Percentiles rank a stretch among this genome's conserved stretches.
Conservation (phyloP, 2,888 invertebrate species). For the Thereva nobilitata region DNA sequence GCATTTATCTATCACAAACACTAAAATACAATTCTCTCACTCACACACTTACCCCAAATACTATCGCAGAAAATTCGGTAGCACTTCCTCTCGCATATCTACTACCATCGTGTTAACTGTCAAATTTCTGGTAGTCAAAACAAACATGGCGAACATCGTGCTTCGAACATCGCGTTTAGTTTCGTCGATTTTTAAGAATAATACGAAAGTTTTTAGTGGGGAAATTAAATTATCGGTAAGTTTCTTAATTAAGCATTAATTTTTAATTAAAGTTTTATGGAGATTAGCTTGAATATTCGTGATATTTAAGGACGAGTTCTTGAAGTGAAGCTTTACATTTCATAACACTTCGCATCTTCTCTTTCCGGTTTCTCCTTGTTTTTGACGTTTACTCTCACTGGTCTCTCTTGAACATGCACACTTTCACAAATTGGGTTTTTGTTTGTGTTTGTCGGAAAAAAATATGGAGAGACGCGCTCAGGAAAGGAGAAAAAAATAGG, state of each 20-base stretch:
- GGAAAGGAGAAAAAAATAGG: too few relatives aligned
- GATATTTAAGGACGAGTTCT: too few relatives aligned
- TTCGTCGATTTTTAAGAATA: conserved; percentile 32
- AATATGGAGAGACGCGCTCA: too few relatives aligned
- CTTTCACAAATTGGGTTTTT: too few relatives aligned
- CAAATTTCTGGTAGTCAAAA: conserved; percentile 33
- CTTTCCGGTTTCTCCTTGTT: too few relatives aligned
- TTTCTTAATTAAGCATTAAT: neutral
- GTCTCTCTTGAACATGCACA: too few relatives aligned
- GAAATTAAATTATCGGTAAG: conserved; percentile 35
- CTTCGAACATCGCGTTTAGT: conserved; percentile 22
- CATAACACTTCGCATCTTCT: too few relatives aligned
- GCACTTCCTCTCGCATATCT: neutral
- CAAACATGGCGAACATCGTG: conserved; percentile 38
- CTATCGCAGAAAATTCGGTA: conserved; percentile 17
- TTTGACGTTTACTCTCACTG: too few relatives aligned
- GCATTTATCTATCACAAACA: conserved; percentile 21
- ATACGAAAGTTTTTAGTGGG: neutral
- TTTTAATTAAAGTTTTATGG: too few relatives aligned
- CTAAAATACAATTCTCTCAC: conserved; percentile 13
- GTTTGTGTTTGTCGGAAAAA: too few relatives aligned
- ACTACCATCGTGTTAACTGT: conserved; percentile 28
- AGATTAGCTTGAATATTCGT: too few relatives aligned
- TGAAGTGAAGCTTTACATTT: too few relatives aligned
- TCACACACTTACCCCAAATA: conserved; percentile 8